phyloP scores from a whole-genome alignment of 2,113 vertebrate species.

The Scortum barcoo region DNA sequence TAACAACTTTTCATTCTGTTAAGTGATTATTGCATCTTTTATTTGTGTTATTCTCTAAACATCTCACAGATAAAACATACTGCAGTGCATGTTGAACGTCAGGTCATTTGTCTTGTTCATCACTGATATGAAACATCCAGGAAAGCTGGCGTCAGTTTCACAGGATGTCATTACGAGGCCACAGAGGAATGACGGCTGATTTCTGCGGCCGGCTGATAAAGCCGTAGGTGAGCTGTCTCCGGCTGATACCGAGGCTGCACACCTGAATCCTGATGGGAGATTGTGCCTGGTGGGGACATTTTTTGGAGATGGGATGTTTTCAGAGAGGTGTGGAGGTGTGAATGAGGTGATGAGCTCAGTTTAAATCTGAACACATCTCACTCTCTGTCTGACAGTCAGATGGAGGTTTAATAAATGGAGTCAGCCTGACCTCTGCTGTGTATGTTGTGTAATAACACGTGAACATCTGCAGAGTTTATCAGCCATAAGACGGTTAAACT shows the following conservation, averaged over 20 bases:
- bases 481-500: no score
- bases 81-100: not conserved
- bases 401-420: not conserved
- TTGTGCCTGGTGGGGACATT: constrained; percentile 7
- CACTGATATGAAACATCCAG: constrained; percentile 4
- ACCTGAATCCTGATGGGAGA: constrained; percentile 19
- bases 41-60: not conserved
- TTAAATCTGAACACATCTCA: not conserved
- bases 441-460: not conserved
- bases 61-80: not conserved
- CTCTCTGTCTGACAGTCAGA: not conserved
- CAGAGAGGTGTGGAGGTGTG: not conserved
- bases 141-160: constrained; percentile 2
- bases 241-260: constrained; percentile 7
- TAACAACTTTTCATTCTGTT: not conserved
- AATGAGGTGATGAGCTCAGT: not conserved
- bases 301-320: not conserved
- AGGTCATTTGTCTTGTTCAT: not conserved
- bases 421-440: constrained; percentile 43
- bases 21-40: not conserved
- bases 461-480: no score
- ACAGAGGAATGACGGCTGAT: constrained; percentile 3
- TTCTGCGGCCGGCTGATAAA: constrained; percentile 24
- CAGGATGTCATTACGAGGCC: constrained; percentile 7
- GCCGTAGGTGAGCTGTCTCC: constrained; percentile 3